phyloP scores from a whole-genome alignment of 1,140 invertebrate species.

The Vollenhovia emeryi region DNA sequence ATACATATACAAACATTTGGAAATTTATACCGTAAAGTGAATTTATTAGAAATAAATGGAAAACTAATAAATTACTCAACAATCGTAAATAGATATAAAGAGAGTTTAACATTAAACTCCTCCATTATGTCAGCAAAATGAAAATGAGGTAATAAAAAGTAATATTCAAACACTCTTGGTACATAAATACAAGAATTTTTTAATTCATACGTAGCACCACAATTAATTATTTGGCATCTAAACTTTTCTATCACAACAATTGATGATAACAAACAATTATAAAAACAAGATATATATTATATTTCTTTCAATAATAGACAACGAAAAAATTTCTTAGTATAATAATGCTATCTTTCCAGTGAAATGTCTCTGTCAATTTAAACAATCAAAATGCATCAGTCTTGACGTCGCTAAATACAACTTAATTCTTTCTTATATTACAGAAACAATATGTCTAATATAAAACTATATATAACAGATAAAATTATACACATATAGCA shows the following conservation, averaged over 20 bases:
- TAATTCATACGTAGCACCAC: neutral
- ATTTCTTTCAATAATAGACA: neutral
- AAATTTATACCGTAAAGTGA: neutral
- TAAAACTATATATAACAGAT: neutral
- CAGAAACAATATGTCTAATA: neutral
- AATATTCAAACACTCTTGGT: neutral
- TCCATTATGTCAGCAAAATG: neutral
- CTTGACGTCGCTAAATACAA: slow-evolving; percentile 5
- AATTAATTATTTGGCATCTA: slow-evolving; percentile 8
- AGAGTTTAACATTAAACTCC: neutral
- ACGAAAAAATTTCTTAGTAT: neutral
- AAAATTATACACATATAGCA: neutral
- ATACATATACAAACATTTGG: slow-evolving; percentile 39
- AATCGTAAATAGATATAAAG: neutral
- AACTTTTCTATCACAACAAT: neutral
- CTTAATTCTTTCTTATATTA: neutral
- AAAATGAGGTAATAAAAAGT: neutral
- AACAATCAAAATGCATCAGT: slow-evolving; percentile 3
- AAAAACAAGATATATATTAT: neutral
- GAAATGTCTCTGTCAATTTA: neutral
- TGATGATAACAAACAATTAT: neutral
- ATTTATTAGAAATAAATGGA: neutral
- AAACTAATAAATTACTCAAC: neutral
- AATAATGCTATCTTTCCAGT: neutral
- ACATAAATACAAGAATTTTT: neutral